These are phyloP conservation scores for Danionella dracula DNA, from an alignment of 2,797 vertebrate species.

Conservation along the genomic window DNA sequence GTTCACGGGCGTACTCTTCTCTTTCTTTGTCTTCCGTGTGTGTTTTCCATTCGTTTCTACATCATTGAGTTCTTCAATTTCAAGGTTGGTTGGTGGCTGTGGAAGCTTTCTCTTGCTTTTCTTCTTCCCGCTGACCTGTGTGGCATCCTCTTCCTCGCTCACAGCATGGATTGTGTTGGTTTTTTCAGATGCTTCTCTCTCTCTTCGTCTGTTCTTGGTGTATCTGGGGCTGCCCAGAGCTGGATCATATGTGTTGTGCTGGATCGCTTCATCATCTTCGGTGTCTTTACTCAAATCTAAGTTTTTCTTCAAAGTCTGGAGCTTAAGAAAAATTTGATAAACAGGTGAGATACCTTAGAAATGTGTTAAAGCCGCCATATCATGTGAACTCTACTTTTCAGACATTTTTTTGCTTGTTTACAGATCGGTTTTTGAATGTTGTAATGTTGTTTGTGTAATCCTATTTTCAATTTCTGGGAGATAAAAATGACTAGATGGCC, in stretches of 20 bases:
- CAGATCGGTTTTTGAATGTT: too few relatives aligned
- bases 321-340: constrained; percentile 57
- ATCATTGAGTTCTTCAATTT: constrained; percentile 54
- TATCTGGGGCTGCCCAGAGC: constrained; percentile 72
- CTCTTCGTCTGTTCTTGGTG: constrained; percentile 74
- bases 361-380: too few relatives aligned
- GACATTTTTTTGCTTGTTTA: too few relatives aligned
- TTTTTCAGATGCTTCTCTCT: constrained; percentile 65
- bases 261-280: constrained; percentile 70
- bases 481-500: too few relatives aligned
- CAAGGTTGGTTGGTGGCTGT: constrained; percentile 49
- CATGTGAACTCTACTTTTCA: too few relatives aligned
- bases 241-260: constrained; percentile 66
- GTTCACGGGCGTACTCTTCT: constrained; percentile 53
- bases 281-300: constrained; percentile 72
- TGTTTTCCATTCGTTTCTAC: constrained; percentile 42
- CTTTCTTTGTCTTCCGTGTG: constrained; percentile 62
- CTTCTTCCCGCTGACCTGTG: constrained; percentile 57
- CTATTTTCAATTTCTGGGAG: too few relatives aligned
- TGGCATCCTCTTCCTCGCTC: constrained; percentile 58
- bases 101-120: constrained; percentile 69
- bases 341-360: too few relatives aligned
- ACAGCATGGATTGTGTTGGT: constrained; percentile 63
- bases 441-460: too few relatives aligned
- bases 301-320: constrained; percentile 74